Base-by-base conservation (phyloP, 2,113 vertebrate genomes). In the Trichechus manatus region DNA sequence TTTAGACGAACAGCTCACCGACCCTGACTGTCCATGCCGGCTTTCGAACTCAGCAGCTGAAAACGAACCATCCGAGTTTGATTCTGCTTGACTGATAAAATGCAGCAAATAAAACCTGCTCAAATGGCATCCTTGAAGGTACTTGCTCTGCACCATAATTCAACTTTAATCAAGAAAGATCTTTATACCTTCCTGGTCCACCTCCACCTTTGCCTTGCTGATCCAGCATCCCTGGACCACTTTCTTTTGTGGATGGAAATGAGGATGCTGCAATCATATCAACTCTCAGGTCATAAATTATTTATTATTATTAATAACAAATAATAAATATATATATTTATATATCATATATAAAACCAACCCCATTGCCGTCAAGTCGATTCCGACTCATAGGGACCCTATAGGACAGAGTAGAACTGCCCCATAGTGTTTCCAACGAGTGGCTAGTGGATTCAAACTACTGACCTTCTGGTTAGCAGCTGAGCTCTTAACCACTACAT, bases 21-120 rank as follows among this genome's bases (percentile, higher is more conserved):
- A 68, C 36, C 13, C 81, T 36, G 75, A 31, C 53, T 39, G 27
- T 82, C 94, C 91, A 29, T 1, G 25, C 61, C 80, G 36, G 81
- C 91, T 75, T 90, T 93, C 3, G 1, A 97, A 74, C 39, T 92
- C 72, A 63, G 81, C 61, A 78, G 91, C 94, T 86, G 94, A 47
- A 95, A 96, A 96, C 82, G 88, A 97, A 94, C 90, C 82, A 39
- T 61, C 27, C 0, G 15, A 77, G 64, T 80, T 17, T 74, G 78
- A 82, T 96, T 95, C 90, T 86, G 78, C 81, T 31, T 88, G 61
- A 79, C 29, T 44, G 68, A 75, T 39, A 78, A 93, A 97, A 87
- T 20, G 77, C 0, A 89, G 87, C 64, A 87, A 59, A 89, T 77
- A 61, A 94, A 70, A 33, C 53, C 33, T 42, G n/a, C 42, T 75